phyloP scores from a whole-genome alignment of 2,888 invertebrate genomes.

The Drosophila diplacantha region DNA sequence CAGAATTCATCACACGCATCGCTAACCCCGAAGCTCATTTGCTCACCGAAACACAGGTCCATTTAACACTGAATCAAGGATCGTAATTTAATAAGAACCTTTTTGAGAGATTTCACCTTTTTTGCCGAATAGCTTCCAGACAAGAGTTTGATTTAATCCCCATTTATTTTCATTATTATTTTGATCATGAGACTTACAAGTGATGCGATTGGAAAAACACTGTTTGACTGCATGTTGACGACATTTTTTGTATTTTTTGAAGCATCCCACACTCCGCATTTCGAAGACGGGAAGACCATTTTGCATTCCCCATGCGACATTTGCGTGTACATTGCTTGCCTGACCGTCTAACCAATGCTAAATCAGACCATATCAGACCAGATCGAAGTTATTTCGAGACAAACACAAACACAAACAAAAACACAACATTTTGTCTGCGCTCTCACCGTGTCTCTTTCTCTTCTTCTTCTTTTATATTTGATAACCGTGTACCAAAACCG shows the following conservation, averaged over 20 bases:
- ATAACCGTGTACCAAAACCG: constrained; percentile 69
- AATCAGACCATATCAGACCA: constrained; percentile 34
- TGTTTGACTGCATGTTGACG: constrained; percentile 21
- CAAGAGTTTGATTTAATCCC: constrained; percentile 38
- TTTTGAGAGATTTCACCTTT: constrained; percentile 73
- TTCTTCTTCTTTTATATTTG: constrained; percentile 71
- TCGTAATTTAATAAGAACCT: constrained; percentile 28
- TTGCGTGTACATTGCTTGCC: constrained; percentile 55
- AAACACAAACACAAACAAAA: constrained; percentile 13
- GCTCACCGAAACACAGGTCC: constrained; percentile 26
- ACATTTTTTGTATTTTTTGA: constrained; percentile 13
- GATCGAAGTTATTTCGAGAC: constrained; percentile 14
- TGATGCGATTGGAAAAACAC: constrained; percentile 16
- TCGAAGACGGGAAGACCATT: constrained; percentile 11
- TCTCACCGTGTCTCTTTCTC: constrained; percentile 71
- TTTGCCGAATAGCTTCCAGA: constrained; percentile 40
- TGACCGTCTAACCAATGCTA: constrained; percentile 45
- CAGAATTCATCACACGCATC: constrained; percentile 43
- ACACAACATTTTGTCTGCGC: constrained; percentile 48
- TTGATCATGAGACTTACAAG: constrained; percentile 11
- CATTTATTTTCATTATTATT: constrained; percentile 34
- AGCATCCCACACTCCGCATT: constrained; percentile 9
- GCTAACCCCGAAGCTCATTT: constrained; percentile 36
- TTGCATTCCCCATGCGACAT: constrained; percentile 20
- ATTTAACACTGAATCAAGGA: constrained; percentile 31